phyloP scores from a whole-genome alignment of 2,113 vertebrate species.

The Gorsachius goisagi region DNA sequence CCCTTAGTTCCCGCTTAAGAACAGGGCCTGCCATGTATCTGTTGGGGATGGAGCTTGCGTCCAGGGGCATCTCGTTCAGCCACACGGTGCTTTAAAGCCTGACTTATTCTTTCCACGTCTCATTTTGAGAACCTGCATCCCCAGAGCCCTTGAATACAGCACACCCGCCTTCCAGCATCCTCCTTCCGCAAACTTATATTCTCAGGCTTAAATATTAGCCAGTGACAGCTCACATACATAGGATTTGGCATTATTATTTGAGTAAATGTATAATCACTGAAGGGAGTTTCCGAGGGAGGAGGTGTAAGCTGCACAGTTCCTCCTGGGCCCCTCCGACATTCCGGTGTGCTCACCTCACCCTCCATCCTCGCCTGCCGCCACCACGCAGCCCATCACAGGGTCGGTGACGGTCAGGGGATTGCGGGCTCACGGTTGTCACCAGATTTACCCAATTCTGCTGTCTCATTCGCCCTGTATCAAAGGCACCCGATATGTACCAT shows the following conservation, averaged over 20 bases:
- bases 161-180: neutral
- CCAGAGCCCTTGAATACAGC: neutral
- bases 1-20: neutral
- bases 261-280: neutral
- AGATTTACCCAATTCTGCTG: neutral
- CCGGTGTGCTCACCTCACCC: neutral
- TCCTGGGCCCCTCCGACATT: fast-evolving
- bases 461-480: neutral
- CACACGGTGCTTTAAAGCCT: fast-evolving
- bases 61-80: neutral
- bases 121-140: neutral
- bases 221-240: neutral
- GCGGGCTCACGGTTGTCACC: neutral
- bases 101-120: neutral
- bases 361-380: neutral
- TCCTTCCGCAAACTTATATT: neutral
- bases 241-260: neutral
- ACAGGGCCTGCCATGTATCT: neutral
- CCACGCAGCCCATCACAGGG: neutral
- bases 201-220: neutral
- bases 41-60: neutral
- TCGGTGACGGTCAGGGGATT: neutral
- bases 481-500: neutral
- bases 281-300: neutral
- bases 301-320: neutral